Percentiles rank a stretch among this genome's conserved stretches.
phyloP scores from a whole-genome alignment of 1,140 invertebrate species.

The Archegozetes longisetosus region DNA sequence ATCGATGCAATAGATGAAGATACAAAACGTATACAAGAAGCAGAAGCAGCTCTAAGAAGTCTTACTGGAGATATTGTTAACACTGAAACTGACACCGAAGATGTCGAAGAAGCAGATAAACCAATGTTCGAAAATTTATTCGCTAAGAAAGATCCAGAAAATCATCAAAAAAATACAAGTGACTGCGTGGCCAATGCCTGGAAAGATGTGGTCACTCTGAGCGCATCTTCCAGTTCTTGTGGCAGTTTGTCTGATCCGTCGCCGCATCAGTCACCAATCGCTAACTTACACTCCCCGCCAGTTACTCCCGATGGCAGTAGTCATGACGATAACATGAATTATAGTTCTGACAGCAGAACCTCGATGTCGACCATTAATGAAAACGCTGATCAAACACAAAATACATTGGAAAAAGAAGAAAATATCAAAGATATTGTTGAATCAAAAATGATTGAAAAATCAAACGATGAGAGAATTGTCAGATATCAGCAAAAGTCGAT shows the following conservation, averaged over 20 bases:
- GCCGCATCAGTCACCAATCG: constrained; percentile 17
- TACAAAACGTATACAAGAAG: constrained; percentile 61
- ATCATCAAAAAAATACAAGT: constrained; percentile 1
- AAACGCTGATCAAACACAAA: constrained; percentile 4
- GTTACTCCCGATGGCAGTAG: constrained; percentile 7
- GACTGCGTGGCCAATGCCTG: constrained; percentile 23
- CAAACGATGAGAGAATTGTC: too few species aligned
- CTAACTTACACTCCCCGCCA: too few species aligned
- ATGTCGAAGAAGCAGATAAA: constrained; percentile 43
- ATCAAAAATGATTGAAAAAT: too few species aligned
- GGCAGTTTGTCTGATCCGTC: constrained; percentile 17
- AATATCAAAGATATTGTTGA: too few species aligned
- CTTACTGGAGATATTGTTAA: constrained; percentile 40
- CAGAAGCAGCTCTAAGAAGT: constrained; percentile 63
- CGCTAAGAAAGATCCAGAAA: constrained; percentile 43
- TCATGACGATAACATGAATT: constrained; percentile 5
- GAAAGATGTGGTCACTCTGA: constrained; percentile 47
- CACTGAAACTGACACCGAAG: background rate
- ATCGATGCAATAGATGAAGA: constrained; percentile 39
- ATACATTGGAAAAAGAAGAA: too few species aligned
- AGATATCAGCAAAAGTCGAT: too few species aligned
- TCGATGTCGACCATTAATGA: background rate
- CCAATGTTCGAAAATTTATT: constrained; percentile 67
- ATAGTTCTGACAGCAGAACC: constrained; percentile 3
- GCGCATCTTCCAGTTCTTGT: constrained; percentile 28